Evolutionary conservation across 2,797 vertebrate species (phyloP).

Genomic region (Peromyscus eremicus): DNA sequence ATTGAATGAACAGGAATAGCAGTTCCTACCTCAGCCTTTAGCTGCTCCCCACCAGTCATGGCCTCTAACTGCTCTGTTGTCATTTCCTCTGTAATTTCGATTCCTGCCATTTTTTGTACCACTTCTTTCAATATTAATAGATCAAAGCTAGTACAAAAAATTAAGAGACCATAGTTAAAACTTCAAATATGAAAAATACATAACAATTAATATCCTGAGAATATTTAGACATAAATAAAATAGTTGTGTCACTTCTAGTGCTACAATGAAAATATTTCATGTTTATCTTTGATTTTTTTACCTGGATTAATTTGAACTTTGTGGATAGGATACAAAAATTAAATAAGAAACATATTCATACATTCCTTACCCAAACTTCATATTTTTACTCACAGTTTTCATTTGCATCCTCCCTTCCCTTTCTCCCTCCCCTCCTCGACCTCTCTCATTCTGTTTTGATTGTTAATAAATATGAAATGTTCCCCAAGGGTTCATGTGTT

Average conservation of each 20-base stretch:
- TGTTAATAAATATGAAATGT: not conserved
- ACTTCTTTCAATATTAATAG: slow-evolving; percentile 99
- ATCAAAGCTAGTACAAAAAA: slow-evolving; percentile 93
- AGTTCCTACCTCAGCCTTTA: slow-evolving; percentile 96
- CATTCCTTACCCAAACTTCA: not conserved
- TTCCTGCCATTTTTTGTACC: slow-evolving; percentile 99
- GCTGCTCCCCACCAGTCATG: slow-evolving; percentile 99
- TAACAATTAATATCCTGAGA: slow-evolving; percentile 48
- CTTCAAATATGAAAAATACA: slow-evolving; percentile 46
- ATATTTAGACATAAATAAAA: slow-evolving; percentile 24
- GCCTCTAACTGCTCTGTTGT: slow-evolving; percentile 98
- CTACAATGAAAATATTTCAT: slow-evolving; percentile 41
- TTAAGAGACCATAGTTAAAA: slow-evolving; percentile 60
- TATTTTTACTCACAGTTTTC: slow-evolving; percentile 28
- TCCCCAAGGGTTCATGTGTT: not conserved
- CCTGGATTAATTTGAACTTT: slow-evolving; percentile 50
- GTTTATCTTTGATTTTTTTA: slow-evolving; percentile 36
- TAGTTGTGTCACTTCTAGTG: not conserved
- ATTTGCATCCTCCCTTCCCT: not conserved
- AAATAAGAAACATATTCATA: slow-evolving; percentile 39
- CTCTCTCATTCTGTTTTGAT: not conserved
- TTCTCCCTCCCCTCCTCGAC: not conserved
- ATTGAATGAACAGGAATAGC: slow-evolving; percentile 32
- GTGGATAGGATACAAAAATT: slow-evolving; percentile 31
- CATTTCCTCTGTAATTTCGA: slow-evolving; percentile 99